Conservation (phyloP, 2,797 vertebrate species). For the Microctenopoma steveboyesi region DNA sequence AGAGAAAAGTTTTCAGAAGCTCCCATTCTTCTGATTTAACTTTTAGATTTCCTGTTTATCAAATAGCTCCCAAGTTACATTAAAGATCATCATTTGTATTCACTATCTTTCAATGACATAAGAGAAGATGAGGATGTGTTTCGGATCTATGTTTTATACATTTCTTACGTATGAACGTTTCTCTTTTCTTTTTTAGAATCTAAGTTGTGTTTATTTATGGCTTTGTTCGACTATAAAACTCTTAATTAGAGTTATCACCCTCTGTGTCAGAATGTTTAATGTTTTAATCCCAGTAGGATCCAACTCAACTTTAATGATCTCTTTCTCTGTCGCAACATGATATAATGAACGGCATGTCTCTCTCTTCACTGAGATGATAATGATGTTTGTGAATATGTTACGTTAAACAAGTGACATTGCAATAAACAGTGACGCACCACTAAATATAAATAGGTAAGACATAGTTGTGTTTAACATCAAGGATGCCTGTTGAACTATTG, state of each 20-base stretch:
- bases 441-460: constrained; percentile 20
- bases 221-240: constrained; percentile 14
- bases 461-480: constrained; percentile 1
- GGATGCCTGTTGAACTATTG: constrained; percentile 14
- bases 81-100: constrained; percentile 35
- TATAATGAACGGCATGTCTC: constrained; percentile 50
- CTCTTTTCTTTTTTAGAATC: constrained; percentile 22
- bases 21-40: constrained; percentile 26
- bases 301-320: constrained; percentile 59
- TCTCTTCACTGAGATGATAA: constrained; percentile 39
- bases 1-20: constrained; percentile 57
- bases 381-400: constrained; percentile 45
- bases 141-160: constrained; percentile 11
- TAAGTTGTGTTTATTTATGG: constrained; percentile 2
- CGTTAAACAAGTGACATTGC: constrained; percentile 15
- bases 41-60: constrained; percentile 30
- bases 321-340: constrained; percentile 22
- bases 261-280: constrained; percentile 31
- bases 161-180: constrained; percentile 3
- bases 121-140: constrained; percentile 20
- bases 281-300: constrained; percentile 49
- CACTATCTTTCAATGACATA: constrained; percentile 32
- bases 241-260: constrained; percentile 57
- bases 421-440: background rate
- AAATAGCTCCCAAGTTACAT: constrained; percentile 39